phyloP scores from a whole-genome alignment of 2,888 invertebrate genomes.

The Lucinisca nassula region DNA sequence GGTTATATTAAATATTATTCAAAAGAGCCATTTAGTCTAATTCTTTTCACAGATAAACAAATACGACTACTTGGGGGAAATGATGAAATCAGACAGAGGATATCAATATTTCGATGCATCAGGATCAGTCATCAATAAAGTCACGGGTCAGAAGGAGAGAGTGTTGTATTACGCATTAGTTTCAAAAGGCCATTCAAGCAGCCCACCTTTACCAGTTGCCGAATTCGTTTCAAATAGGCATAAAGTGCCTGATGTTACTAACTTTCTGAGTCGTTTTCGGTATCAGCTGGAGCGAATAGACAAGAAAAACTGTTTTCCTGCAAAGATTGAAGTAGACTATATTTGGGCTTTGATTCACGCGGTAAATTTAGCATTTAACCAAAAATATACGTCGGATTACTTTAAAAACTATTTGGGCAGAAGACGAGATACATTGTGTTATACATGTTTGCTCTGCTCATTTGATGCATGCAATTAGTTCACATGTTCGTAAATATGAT shows the following conservation, averaged over 20 bases:
- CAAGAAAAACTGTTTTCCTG: background rate
- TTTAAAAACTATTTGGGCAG: background rate
- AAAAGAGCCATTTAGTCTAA: background rate
- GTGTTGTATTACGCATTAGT: background rate
- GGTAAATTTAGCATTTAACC: background rate
- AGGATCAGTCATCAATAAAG: background rate
- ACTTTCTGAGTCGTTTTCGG: background rate
- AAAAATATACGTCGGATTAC: background rate
- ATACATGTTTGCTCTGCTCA: background rate
- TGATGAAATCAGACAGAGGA: background rate
- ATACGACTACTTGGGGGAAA: background rate
- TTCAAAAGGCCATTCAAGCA: background rate
- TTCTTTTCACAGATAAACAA: background rate
- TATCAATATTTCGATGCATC: background rate
- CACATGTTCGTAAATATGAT: background rate
- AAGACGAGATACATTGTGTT: background rate
- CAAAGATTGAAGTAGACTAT: background rate
- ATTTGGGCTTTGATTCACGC: background rate
- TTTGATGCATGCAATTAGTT: background rate
- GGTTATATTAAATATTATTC: background rate
- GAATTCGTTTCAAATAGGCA: background rate
- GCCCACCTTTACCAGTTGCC: background rate
- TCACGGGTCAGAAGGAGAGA: background rate
- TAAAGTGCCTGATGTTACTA: background rate
- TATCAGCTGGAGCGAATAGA: background rate